Conservation (phyloP, 2,797 vertebrate genomes). For the Melanotaenia parkinsoni region DNA sequence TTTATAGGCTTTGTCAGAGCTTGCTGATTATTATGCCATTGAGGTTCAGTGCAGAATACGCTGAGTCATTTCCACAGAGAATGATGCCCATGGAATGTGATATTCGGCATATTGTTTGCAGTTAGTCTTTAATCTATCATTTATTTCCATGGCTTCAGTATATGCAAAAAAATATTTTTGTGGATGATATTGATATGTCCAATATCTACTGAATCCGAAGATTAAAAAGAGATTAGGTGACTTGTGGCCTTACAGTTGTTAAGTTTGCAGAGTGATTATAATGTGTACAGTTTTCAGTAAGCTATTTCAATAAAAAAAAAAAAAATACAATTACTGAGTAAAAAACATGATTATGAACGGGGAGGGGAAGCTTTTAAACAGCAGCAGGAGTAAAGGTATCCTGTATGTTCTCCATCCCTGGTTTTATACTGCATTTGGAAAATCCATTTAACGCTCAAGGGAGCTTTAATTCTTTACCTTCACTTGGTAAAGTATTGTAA, state of each 20-base stretch:
- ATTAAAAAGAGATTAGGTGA: neutral
- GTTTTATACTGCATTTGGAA: neutral
- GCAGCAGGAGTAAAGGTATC: neutral
- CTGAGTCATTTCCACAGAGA: slow-evolving; percentile 79
- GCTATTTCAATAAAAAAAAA: neutral
- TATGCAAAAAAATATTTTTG: neutral
- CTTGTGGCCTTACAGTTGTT: neutral
- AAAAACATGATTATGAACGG: neutral
- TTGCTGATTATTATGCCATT: slow-evolving; percentile 67
- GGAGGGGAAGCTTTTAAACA: neutral
- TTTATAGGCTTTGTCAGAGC: slow-evolving; percentile 81
- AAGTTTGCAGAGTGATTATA: neutral
- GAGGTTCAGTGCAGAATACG: slow-evolving; percentile 59
- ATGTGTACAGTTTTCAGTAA: neutral
- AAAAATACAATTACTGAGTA: neutral
- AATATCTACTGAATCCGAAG: neutral
- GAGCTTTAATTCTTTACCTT: neutral
- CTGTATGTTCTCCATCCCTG: neutral
- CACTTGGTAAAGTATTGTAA: neutral
- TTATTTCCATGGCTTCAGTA: slow-evolving; percentile 7
- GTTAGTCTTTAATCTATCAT: slow-evolving; percentile 37
- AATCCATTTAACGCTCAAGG: slow-evolving; percentile 1
- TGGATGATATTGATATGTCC: neutral
- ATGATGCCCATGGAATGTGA: slow-evolving; percentile 14
- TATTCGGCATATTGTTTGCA: slow-evolving; percentile 23